Conservation (phyloP, 2,888 invertebrate species). For the Digitonthophagus gazella region DNA sequence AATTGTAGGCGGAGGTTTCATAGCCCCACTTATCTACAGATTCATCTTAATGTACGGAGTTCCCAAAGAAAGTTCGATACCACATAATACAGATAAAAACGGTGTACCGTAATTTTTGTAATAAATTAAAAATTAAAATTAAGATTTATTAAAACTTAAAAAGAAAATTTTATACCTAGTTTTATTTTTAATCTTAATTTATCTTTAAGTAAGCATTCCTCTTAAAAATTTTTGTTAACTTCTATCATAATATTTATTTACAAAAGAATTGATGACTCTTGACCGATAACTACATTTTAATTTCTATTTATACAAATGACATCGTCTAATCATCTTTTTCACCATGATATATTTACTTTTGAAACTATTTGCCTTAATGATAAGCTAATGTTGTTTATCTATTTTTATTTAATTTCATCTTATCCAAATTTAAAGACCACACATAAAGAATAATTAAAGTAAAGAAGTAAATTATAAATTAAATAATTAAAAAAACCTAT, state of each 20-base stretch:
- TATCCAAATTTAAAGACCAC: too few species aligned
- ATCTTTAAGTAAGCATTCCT: too few species aligned
- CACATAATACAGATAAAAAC: neutral
- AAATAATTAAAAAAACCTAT: neutral
- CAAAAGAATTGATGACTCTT: neutral
- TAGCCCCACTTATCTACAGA: slow-evolving; percentile 44
- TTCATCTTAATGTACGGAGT: slow-evolving; percentile 26
- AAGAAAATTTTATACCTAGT: too few species aligned
- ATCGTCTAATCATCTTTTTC: neutral
- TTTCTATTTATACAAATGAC: neutral
- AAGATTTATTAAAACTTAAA: too few species aligned
- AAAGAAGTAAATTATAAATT: neutral
- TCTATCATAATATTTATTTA: neutral
- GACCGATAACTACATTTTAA: neutral
- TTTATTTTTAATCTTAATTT: too few species aligned
- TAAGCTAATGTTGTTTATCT: too few species aligned
- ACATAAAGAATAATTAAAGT: too few species aligned
- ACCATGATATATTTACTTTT: neutral
- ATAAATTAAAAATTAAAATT: too few species aligned
- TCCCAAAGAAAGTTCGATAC: slow-evolving; percentile 12
- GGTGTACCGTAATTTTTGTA: neutral
- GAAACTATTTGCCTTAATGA: neutral
- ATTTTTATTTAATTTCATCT: too few species aligned
- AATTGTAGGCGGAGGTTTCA: slow-evolving; percentile 42
- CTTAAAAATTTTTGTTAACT: too few species aligned